These are phyloP conservation scores for Anthopleura sola DNA, from an alignment of 64 coral and sea anemone genomes.

Conservation along the genomic window DNA sequence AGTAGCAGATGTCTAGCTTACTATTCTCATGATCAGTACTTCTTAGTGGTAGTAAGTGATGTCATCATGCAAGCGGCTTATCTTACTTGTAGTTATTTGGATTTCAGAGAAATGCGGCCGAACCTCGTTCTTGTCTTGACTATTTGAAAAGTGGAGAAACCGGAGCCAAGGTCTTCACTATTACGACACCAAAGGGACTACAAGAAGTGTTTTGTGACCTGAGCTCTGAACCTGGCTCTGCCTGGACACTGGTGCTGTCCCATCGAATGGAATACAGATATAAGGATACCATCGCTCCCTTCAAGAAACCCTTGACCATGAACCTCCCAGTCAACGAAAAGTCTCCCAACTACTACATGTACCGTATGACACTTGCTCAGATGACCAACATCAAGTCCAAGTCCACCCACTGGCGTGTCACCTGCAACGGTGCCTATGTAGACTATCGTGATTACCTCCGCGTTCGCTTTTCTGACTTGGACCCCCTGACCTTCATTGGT, in stretches of 20 bases:
- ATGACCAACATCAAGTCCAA: too few species aligned
- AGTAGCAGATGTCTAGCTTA: too few species aligned
- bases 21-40: too few species aligned
- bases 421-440: conserved; percentile 15
- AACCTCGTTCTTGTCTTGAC: conserved; percentile 29
- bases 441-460: conserved; percentile 41
- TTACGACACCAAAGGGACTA: not conserved
- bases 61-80: too few species aligned
- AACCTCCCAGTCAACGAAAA: conserved; percentile 44
- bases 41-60: too few species aligned
- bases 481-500: conserved; percentile 15
- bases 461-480: conserved; percentile 22
- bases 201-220: conserved; percentile 39
- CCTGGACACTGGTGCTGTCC: conserved; percentile 42
- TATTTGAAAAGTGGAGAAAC: not conserved
- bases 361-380: conserved; percentile 36
- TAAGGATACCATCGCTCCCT: not conserved
- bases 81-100: too few species aligned
- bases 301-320: conserved; percentile 7
- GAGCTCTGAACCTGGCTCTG: conserved; percentile 18
- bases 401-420: too few species aligned
- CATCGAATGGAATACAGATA: not conserved
- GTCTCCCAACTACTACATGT: conserved; percentile 20
- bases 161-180: not conserved
- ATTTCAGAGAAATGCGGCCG: not conserved